Conservation (phyloP, 2,888 invertebrate genomes). For the Netelia fuscicornis region DNA sequence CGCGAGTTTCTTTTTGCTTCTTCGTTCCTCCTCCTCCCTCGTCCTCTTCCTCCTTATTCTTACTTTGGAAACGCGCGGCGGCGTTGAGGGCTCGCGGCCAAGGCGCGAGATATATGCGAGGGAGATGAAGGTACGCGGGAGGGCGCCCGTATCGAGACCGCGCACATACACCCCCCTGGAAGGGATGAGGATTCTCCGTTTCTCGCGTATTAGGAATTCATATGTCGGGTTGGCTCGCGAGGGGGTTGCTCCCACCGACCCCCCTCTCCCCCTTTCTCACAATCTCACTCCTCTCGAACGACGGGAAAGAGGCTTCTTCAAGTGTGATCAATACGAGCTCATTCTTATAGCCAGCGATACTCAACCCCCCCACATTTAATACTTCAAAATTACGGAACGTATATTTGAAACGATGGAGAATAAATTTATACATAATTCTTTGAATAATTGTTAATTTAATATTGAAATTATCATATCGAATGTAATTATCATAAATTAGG, state of each 20-base stretch:
- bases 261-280: not conserved
- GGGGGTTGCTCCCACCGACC: conserved; percentile 36
- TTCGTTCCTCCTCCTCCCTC: conserved; percentile 16
- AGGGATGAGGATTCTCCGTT: conserved; percentile 55
- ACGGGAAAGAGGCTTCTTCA: conserved; percentile 74
- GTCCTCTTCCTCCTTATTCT: conserved; percentile 35
- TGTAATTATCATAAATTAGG: too few relatives aligned
- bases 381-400: conserved; percentile 19
- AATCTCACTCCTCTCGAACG: conserved; percentile 15
- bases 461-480: too few relatives aligned
- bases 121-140: conserved; percentile 40
- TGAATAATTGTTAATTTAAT: too few relatives aligned
- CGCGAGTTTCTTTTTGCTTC: conserved; percentile 61
- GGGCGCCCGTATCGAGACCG: conserved; percentile 53
- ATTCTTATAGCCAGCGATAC: conserved; percentile 81
- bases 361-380: conserved; percentile 73
- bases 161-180: conserved; percentile 42
- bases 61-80: conserved; percentile 66
- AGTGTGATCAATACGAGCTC: conserved; percentile 82
- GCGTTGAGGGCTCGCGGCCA: conserved; percentile 58
- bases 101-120: conserved; percentile 57
- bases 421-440: too few relatives aligned
- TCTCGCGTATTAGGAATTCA: conserved; percentile 82
- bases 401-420: too few relatives aligned
- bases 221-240: conserved; percentile 76